phyloP scores from a whole-genome alignment of 2,888 invertebrate genomes.

The Synergus itoensis region DNA sequence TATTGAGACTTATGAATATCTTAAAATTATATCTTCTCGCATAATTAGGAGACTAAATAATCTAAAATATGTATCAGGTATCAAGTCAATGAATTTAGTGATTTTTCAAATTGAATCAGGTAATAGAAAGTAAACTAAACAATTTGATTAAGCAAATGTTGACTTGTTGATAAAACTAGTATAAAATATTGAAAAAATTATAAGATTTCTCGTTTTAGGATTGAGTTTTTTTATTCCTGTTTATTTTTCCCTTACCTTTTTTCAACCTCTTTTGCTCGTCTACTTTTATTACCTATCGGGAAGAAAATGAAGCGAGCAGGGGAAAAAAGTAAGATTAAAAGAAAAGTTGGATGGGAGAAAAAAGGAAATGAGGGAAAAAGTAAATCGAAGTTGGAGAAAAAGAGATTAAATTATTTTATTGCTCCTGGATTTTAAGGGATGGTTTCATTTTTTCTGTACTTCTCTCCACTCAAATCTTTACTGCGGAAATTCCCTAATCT shows the following conservation, averaged over 20 bases:
- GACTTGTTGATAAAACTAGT: too few species aligned
- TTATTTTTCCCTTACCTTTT: too few species aligned
- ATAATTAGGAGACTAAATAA: too few species aligned
- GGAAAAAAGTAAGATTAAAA: background rate
- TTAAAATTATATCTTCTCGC: background rate
- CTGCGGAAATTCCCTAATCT: background rate
- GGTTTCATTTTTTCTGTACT: background rate
- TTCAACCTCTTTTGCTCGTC: too few species aligned
- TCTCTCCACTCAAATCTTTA: background rate
- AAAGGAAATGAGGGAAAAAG: background rate
- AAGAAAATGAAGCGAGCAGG: background rate
- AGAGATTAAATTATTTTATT: background rate
- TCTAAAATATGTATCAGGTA: too few species aligned
- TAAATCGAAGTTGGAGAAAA: background rate
- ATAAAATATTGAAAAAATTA: too few species aligned
- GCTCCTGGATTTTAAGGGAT: background rate
- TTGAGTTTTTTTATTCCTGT: too few species aligned
- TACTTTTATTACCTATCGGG: background rate
- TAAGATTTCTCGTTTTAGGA: too few species aligned
- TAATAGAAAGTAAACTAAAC: too few species aligned
- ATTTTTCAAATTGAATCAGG: too few species aligned
- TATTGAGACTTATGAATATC: constrained; percentile 1
- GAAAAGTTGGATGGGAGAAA: background rate
- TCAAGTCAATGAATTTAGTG: too few species aligned
- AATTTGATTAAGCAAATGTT: too few species aligned